Base-by-base conservation (phyloP, 2,888 invertebrate genomes). In the Agriopis aurantiaria region DNA sequence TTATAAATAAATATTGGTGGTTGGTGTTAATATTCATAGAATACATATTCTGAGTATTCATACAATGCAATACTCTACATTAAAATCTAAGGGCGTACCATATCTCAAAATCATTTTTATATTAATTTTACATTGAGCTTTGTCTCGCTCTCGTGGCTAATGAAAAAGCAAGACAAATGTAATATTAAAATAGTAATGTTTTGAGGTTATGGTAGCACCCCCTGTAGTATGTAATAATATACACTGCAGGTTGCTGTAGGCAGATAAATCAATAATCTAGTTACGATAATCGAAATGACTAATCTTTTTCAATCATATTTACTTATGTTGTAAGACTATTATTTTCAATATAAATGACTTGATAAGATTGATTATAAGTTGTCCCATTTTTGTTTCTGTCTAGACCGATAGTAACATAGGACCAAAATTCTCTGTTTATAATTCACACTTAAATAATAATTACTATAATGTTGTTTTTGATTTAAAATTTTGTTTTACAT, bases 401-500 rank as follows among this genome's bases (percentile, higher is more conserved):
- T 79, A 80, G 78, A 81, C 77, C 82, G 83, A 7, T n/a, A 33
- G 33, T 14, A 10, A 8, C 9, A 55, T 90, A 91, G 88, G 92
- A 92, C 92, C 92, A 93, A 76, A 48, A 81, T 87, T 88, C 83
- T 88, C 85, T 86, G 85, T 91, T 90, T 86, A 75, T 83, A 85
- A 84, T 88, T 86, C 41, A 41, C n/a, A 12, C n/a, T n/a, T 41
- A 55, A 40, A 40, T 55, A 56, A 43, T 57, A 57, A 57, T 43
- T 43, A 55, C 33, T 88, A 85, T 86, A 85, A 85, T 87, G 85
- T 88, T 91, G 90, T 90, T 90, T 91, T 90, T 92, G 90, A 89
- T 92, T 88, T 91, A 88, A 90, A 90, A 85, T 87, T 81, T 85
- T 86, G 83, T 90, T 90, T 91, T 65, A 56, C 81, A 74, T 86